phyloP scores from a whole-genome alignment of 2,797 vertebrate species.

The Centroberyx gerrardi region DNA sequence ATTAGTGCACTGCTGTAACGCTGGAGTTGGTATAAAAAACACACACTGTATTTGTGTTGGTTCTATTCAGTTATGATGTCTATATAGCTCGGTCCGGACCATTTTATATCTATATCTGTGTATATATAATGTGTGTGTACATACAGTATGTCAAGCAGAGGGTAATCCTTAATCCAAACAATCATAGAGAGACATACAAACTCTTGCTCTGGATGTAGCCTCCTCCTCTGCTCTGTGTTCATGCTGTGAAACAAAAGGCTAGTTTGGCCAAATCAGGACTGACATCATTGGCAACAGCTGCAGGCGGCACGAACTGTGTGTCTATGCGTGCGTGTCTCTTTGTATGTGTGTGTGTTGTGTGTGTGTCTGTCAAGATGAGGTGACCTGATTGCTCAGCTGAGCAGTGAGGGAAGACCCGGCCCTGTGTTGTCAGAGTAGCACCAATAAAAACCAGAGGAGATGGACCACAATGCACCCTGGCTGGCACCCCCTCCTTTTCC shows the following conservation, averaged over 20 bases:
- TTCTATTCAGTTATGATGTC: not conserved
- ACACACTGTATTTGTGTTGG: not conserved
- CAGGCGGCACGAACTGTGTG: constrained; percentile 73
- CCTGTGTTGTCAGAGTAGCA: constrained; percentile 74
- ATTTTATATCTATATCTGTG: not conserved
- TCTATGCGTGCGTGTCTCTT: constrained; percentile 23
- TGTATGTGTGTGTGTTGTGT: constrained; percentile 43
- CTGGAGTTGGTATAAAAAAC: not conserved
- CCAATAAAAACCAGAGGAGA: constrained; percentile 62
- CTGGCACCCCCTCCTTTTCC: constrained; percentile 49
- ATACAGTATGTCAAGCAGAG: constrained; percentile 45
- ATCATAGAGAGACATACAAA: constrained; percentile 41
- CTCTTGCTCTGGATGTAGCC: constrained; percentile 43
- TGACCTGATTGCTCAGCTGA: constrained; percentile 91
- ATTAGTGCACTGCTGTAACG: not conserved
- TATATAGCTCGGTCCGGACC: not conserved
- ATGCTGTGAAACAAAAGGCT: constrained; percentile 79
- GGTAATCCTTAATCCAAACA: constrained; percentile 59
- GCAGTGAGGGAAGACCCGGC: constrained; percentile 84
- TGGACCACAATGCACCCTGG: constrained; percentile 63
- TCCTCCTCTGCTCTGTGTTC: constrained; percentile 70
- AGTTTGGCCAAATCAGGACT: constrained; percentile 83
- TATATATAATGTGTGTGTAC: too few species aligned
- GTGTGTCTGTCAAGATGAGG: constrained; percentile 81
- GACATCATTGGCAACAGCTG: constrained; percentile 88